phyloP scores from a whole-genome alignment of 1,140 invertebrate species.

The Tenebrio molitor region DNA sequence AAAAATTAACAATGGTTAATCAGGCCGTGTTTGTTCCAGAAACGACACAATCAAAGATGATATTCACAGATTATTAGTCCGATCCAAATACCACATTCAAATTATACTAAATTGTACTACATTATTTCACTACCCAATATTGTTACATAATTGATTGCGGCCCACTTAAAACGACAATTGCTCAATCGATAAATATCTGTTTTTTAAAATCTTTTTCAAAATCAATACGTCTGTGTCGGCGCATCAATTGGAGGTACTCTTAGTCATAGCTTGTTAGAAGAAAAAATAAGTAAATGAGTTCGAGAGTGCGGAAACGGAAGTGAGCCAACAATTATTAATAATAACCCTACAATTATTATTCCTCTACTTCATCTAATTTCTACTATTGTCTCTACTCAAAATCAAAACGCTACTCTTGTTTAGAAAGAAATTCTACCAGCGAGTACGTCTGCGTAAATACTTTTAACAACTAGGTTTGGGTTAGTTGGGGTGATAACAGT shows the following conservation, averaged over 20 bases:
- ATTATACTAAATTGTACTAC: conserved; percentile 41
- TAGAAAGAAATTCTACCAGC: conserved; percentile 5
- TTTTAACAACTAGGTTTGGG: conserved; percentile 21
- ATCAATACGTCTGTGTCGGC: not conserved
- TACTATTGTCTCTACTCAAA: conserved; percentile 27
- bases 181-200: conserved; percentile 11
- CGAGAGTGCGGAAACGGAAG: no score
- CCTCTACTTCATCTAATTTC: conserved; percentile 7
- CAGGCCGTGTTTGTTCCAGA: conserved; percentile 21
- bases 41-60: conserved; percentile 18
- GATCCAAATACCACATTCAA: conserved; percentile 32
- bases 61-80: conserved; percentile 38
- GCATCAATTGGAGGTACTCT: not conserved
- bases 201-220: conserved; percentile 8
- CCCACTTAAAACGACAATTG: conserved; percentile 22
- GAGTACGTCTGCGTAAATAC: conserved; percentile 29
- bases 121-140: conserved; percentile 28
- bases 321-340: conserved; percentile 31
- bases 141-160: conserved; percentile 32
- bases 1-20: conserved; percentile 28
- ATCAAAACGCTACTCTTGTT: conserved; percentile 17
- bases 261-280: no score
- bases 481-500: conserved; percentile 18
- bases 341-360: conserved; percentile 28
- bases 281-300: not conserved